These are phyloP conservation scores for Brachyistius frenatus DNA, from an alignment of 2,113 vertebrate genomes.

Conservation along the genomic window DNA sequence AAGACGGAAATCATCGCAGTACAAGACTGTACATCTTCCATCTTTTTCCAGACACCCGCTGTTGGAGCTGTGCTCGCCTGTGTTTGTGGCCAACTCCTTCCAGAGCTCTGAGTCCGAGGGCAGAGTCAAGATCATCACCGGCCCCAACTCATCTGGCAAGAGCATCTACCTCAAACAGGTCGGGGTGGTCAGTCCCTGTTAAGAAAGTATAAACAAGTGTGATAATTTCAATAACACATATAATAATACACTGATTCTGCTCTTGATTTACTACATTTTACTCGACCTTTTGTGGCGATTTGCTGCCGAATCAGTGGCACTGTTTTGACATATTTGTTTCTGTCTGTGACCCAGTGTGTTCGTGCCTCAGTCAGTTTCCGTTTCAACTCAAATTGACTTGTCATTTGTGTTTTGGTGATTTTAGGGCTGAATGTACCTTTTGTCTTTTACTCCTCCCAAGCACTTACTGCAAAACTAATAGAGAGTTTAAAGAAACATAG, in stretches of 20 bases:
- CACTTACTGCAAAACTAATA: no score
- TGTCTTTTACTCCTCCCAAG: constrained; percentile 8
- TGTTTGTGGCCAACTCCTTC: constrained; percentile 94
- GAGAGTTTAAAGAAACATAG: no score
- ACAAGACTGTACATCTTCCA: not conserved
- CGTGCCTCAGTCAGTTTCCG: no score
- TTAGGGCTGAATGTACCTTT: not conserved
- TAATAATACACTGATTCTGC: not conserved
- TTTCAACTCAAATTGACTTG: no score
- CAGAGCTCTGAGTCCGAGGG: constrained; percentile 84
- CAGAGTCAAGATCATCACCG: constrained; percentile 93
- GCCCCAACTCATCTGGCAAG: constrained; percentile 97
- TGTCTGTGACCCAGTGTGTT: no score
- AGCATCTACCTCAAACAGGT: constrained; percentile 97
- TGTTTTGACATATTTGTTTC: no score
- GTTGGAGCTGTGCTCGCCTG: constrained; percentile 91
- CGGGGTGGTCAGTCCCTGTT: no score
- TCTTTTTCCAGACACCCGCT: constrained; percentile 89
- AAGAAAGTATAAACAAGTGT: not conserved
- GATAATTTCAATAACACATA: not conserved
- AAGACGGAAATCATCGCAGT: not conserved
- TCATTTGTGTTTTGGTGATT: not conserved
- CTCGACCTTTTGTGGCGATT: not conserved
- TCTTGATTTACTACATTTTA: no score
- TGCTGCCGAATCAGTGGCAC: not conserved